Percentiles rank a stretch among this genome's conserved stretches.
These are phyloP conservation scores for Blastomussa wellsi DNA, from an alignment of 92 coral and sea anemone species.

Conservation along the genomic window DNA sequence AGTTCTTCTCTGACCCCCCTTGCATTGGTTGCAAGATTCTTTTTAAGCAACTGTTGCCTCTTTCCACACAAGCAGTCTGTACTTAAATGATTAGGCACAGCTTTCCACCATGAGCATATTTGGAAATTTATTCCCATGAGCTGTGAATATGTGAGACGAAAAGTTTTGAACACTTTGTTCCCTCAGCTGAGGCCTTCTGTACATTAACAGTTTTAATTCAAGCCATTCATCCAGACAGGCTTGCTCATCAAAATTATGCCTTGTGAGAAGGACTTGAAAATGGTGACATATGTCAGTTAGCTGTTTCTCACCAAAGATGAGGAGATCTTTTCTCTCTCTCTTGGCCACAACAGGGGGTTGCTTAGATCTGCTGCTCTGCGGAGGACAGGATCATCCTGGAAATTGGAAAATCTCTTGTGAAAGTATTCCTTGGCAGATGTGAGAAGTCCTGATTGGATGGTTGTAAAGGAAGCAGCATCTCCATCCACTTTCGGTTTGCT, in stretches of 20 bases:
- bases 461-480: neutral
- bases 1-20: too few species aligned
- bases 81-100: neutral
- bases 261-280: neutral
- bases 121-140: neutral
- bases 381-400: neutral
- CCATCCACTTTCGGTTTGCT: neutral
- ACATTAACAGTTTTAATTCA: neutral
- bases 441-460: neutral
- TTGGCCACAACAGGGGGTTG: neutral
- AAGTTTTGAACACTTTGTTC: constrained; percentile 18
- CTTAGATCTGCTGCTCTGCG: neutral
- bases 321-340: neutral
- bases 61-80: neutral
- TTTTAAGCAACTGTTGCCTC: neutral
- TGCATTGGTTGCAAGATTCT: too few species aligned
- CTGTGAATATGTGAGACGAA: constrained; percentile 39
- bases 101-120: neutral
- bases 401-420: neutral
- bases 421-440: neutral
- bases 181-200: constrained; percentile 5
- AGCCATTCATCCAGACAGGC: constrained; percentile 21
- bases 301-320: neutral
- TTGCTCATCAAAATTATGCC: constrained; percentile 32
- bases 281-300: neutral